Evolutionary conservation across 2,888 invertebrate species (phyloP), one percentile per base, ranked within the genome.

Genomic region (Cephus sareptanus): DNA sequence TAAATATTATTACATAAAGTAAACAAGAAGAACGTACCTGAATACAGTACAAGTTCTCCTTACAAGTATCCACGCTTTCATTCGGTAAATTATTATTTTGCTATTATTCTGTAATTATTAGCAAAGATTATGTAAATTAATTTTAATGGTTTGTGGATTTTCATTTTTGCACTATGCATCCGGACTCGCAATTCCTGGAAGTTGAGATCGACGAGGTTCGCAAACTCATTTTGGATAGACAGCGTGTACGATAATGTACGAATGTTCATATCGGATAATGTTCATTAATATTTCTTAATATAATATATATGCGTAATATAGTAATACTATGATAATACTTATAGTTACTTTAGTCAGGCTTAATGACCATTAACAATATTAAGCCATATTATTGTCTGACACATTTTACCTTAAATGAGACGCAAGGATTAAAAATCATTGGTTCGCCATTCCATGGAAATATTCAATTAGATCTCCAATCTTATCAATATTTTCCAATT

Each of bases 371-470:
- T 79, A 77, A 79, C 75, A 77, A 73, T 80, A 79, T 79, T 78
- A 83, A 79, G 83, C 82, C 78, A 78, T 75, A 79, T 84, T 84
- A 84, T 84, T 84, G 84, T 84, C 84, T 80, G 82, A 83, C 83
- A 83, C 83, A 81, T 81, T 83, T 83, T 77, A 76, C 23, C 75
- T 78, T 78, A 76, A 37, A 35, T 68, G 73, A 77, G 77, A 40
- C 33, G 76, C 35, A 34, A 68, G 73, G 34, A 31, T 68, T 35
- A 68, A 69, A 30, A 69, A 69, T 69, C 33, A 69, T 75, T n/a
- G 40, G 69, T 68, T 68, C 75, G 56, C 1, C 56, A 56, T 56
- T 23, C 56, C 23, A 56, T 56, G 56, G 2, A 23, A 56, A 56
- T 56, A 23, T 23, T 23, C 9, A 23, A 40, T 40, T 40, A 9